phyloP scores from a whole-genome alignment of 2,888 invertebrate genomes.

The Oasisia sp. region DNA sequence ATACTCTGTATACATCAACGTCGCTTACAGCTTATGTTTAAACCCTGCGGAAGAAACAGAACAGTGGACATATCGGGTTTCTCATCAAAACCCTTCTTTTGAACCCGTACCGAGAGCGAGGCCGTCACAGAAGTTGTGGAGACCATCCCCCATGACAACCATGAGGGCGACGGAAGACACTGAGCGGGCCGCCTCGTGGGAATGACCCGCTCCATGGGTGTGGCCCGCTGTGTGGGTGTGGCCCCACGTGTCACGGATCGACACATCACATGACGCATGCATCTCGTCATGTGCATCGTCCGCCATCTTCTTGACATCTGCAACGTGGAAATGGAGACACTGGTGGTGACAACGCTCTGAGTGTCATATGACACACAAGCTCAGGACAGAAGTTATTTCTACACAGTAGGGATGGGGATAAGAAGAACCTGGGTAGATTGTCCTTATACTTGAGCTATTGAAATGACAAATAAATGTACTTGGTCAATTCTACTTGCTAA shows the following conservation, averaged over 20 bases:
- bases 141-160: slow-evolving; percentile 95
- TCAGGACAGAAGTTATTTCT: too few relatives aligned
- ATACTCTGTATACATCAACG: too few relatives aligned
- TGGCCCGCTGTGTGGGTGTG: slow-evolving; percentile 17
- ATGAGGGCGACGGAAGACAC: slow-evolving; percentile 93
- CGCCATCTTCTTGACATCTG: slow-evolving; percentile 42
- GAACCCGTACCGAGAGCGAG: slow-evolving; percentile 78
- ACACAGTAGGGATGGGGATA: too few relatives aligned
- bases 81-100: background rate
- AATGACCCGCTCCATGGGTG: slow-evolving; percentile 40
- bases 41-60: too few relatives aligned
- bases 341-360: background rate
- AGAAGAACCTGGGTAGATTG: too few relatives aligned
- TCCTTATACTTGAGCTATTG: too few relatives aligned
- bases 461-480: too few relatives aligned
- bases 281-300: slow-evolving; percentile 41
- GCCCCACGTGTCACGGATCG: slow-evolving; percentile 24
- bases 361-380: background rate
- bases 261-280: slow-evolving; percentile 39
- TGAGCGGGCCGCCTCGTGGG: slow-evolving; percentile 68
- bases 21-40: too few relatives aligned
- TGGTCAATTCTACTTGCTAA: too few relatives aligned
- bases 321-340: background rate
- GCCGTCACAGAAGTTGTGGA: slow-evolving; percentile 95
- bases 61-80: too few relatives aligned